Evolutionary conservation across 2,113 vertebrate genomes (phyloP).

Genomic region (Grus americana): DNA sequence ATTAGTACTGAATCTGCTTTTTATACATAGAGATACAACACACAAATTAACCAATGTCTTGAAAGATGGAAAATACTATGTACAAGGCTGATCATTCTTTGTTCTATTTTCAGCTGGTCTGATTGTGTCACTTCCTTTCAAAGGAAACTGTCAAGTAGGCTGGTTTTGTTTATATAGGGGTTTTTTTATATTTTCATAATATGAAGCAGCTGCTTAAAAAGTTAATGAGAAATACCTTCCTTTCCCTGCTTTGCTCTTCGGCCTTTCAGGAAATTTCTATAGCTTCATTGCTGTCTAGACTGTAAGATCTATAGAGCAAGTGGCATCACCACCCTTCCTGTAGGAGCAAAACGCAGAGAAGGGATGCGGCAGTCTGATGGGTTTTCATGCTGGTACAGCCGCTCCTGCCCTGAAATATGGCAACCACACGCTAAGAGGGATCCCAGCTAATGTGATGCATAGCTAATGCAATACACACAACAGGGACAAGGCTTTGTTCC

Average conservation of each 20-base stretch:
- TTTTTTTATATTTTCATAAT: background rate
- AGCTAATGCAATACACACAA: background rate
- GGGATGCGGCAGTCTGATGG: background rate
- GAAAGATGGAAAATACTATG: background rate
- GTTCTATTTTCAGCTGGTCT: background rate
- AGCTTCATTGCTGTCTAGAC: slow-evolving; percentile 4
- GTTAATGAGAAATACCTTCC: slow-evolving; percentile 2
- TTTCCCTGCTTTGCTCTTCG: background rate
- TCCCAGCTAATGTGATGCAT: background rate
- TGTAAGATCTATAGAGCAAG: background rate
- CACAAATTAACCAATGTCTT: background rate
- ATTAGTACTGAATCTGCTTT: background rate
- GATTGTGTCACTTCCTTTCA: background rate
- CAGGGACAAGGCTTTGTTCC: background rate
- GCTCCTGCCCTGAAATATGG: background rate
- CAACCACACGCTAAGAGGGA: background rate
- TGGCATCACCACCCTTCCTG: background rate
- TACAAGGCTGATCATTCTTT: background rate
- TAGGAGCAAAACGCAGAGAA: background rate
- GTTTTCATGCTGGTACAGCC: background rate
- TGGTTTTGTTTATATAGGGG: background rate
- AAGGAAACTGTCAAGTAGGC: background rate
- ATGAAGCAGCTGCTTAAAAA: slow-evolving; percentile 2
- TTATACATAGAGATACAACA: background rate
- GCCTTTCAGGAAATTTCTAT: slow-evolving; percentile 7